These are phyloP conservation scores for Laupala kohalensis DNA, from an alignment of 1,140 invertebrate genomes.

Conservation along the genomic window DNA sequence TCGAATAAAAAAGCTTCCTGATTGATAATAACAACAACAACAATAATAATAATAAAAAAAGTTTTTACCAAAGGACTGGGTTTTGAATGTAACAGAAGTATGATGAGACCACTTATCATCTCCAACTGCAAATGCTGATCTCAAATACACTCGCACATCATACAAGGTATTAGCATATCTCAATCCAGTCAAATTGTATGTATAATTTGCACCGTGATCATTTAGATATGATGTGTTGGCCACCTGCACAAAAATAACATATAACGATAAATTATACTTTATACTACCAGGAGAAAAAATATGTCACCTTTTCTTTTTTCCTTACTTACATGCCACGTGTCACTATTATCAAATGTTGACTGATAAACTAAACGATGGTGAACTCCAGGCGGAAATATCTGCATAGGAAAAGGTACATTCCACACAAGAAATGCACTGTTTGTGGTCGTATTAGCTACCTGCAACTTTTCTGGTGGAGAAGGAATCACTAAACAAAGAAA, in stretches of 20 bases:
- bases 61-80: slow-evolving; percentile 37
- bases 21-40: too few species aligned
- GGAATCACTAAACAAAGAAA: slow-evolving; percentile 37
- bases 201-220: slow-evolving; percentile 16
- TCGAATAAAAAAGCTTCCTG: too few species aligned
- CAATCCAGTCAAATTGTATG: slow-evolving; percentile 37
- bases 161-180: slow-evolving; percentile 50
- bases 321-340: slow-evolving; percentile 28
- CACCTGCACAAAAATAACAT: not conserved
- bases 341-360: slow-evolving; percentile 36
- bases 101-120: slow-evolving; percentile 49
- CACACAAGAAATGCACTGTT: slow-evolving; percentile 43
- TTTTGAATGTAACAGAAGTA: slow-evolving; percentile 38
- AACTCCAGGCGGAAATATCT: slow-evolving; percentile 41
- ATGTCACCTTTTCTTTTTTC: not conserved
- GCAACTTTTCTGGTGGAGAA: slow-evolving; percentile 38
- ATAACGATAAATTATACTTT: not conserved
- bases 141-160: slow-evolving; percentile 50
- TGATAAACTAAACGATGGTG: slow-evolving; percentile 46
- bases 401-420: slow-evolving; percentile 40
- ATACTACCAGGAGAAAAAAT: not conserved
- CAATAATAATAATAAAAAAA: not conserved
- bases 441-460: slow-evolving; percentile 34
- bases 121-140: slow-evolving; percentile 34
- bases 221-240: slow-evolving; percentile 23